Percentiles rank a stretch among this genome's conserved stretches.
phyloP scores from a whole-genome alignment of 1,140 invertebrate genomes.

The Seison nebaliae region DNA sequence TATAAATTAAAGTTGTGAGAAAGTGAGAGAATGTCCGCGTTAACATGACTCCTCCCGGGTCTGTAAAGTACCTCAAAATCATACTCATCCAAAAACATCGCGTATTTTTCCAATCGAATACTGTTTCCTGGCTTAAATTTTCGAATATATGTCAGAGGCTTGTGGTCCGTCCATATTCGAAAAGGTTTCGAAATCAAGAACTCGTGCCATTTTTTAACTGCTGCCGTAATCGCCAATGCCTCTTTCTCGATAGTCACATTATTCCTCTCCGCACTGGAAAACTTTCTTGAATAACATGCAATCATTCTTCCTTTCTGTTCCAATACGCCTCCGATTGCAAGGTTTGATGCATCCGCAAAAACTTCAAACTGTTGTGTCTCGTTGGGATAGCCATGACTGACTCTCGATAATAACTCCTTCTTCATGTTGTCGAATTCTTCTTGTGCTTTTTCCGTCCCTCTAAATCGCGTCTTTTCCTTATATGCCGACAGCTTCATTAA shows the following conservation, averaged over 20 bases:
- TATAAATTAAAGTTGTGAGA: no score
- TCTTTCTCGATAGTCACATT: conserved; percentile 17
- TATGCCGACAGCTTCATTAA: conserved; percentile 14
- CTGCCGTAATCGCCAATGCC: conserved; percentile 16
- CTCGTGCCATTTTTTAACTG: conserved; percentile 16
- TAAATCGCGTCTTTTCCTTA: conserved; percentile 3
- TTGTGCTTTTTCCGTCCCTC: conserved; percentile 1
- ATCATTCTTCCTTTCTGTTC: conserved; percentile 14
- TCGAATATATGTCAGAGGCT: conserved; percentile 3
- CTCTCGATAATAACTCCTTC: conserved; percentile 3
- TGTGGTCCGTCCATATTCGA: conserved; percentile 9
- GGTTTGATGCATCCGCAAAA: conserved; percentile 14
- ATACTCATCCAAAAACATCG: conserved; percentile 29
- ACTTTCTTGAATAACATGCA: conserved; percentile 5
- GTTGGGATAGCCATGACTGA: conserved; percentile 14
- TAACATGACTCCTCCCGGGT: conserved; percentile 19
- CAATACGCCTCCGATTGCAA: conserved; percentile 14
- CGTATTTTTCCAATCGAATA: conserved; percentile 25
- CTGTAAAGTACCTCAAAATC: conserved; percentile 26
- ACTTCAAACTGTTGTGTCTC: conserved; percentile 13
- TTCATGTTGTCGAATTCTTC: conserved; percentile 15
- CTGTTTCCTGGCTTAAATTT: neutral
- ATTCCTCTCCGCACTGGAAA: conserved; percentile 13
- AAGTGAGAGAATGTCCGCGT: conserved; percentile 24
- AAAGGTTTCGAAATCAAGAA: conserved; percentile 16